Conservation (phyloP, 2,113 vertebrate genomes). For the Falcunculus frontatus region DNA sequence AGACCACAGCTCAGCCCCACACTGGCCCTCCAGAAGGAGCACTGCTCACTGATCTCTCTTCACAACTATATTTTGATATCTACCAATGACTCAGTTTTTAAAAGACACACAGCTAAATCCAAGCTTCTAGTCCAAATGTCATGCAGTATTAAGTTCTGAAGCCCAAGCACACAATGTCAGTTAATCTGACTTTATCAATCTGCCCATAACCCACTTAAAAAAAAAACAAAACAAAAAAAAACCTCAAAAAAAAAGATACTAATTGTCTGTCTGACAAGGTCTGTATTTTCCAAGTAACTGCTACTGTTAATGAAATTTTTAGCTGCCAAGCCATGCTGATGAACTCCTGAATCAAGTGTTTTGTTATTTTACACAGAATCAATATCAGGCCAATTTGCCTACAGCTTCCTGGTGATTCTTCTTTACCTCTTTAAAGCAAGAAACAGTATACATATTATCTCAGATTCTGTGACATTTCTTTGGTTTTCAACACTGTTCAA, state of each 20-base stretch:
- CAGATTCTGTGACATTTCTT: background rate
- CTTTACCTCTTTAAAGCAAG: background rate
- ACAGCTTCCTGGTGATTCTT: background rate
- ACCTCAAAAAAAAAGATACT: background rate
- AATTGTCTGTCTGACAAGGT: background rate
- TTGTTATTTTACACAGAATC: background rate
- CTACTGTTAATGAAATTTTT: background rate
- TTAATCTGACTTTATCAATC: conserved; percentile 6
- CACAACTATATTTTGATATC: background rate
- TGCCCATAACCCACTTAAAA: background rate
- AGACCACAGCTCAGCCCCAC: background rate
- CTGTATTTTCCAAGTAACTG: background rate
- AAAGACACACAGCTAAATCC: background rate
- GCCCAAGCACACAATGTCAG: background rate
- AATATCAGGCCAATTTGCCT: background rate
- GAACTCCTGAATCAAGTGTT: background rate
- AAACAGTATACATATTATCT: background rate
- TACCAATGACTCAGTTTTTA: background rate
- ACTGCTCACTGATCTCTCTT: background rate
- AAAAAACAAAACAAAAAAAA: too few species aligned
- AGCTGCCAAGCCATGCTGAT: background rate
- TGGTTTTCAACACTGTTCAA: background rate
- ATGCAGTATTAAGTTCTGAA: conserved; percentile 2
- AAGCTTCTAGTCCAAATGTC: conserved; percentile 27
- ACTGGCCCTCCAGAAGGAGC: too few species aligned